These are phyloP conservation scores for Hydrotaea cyrtoneurina DNA, from an alignment of 2,888 invertebrate genomes.

Conservation along the genomic window DNA sequence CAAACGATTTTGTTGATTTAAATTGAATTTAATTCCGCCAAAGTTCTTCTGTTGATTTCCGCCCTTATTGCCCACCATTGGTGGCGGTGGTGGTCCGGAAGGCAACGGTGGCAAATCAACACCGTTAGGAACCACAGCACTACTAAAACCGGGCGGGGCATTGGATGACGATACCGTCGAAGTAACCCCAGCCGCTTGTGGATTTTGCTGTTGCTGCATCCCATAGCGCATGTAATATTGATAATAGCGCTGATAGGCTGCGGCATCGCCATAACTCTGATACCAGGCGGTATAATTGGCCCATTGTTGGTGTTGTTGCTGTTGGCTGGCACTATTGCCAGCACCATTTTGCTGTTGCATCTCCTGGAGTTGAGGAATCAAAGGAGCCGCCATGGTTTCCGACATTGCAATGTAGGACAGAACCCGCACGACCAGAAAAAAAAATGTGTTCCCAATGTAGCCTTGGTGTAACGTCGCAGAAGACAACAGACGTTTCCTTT, in stretches of 20 bases:
- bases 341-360: slow-evolving; percentile 75
- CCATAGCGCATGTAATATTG: slow-evolving; percentile 78
- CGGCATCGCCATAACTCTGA: slow-evolving; percentile 68
- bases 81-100: slow-evolving; percentile 82
- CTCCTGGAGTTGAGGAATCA: slow-evolving; percentile 78
- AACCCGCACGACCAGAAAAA: slow-evolving; percentile 15
- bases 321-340: slow-evolving; percentile 58
- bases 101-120: slow-evolving; percentile 83
- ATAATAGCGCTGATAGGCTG: slow-evolving; percentile 75
- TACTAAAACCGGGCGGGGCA: slow-evolving; percentile 82
- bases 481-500: background rate
- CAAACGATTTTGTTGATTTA: slow-evolving; percentile 81
- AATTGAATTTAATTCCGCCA: slow-evolving; percentile 83
- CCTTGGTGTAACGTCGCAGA: background rate
- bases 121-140: slow-evolving; percentile 74
- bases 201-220: slow-evolving; percentile 70
- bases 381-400: slow-evolving; percentile 75
- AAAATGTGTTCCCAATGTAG: background rate
- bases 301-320: slow-evolving; percentile 70
- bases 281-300: slow-evolving; percentile 73
- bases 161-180: slow-evolving; percentile 77
- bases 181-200: slow-evolving; percentile 69
- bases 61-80: slow-evolving; percentile 72
- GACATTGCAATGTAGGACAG: slow-evolving; percentile 71
- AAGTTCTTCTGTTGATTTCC: slow-evolving; percentile 77